Percentiles rank a stretch among this genome's conserved stretches.
Evolutionary conservation across 35 echinoderm and acorn worm species (phyloP).

Genomic region (Ophiothrix spiculata): DNA sequence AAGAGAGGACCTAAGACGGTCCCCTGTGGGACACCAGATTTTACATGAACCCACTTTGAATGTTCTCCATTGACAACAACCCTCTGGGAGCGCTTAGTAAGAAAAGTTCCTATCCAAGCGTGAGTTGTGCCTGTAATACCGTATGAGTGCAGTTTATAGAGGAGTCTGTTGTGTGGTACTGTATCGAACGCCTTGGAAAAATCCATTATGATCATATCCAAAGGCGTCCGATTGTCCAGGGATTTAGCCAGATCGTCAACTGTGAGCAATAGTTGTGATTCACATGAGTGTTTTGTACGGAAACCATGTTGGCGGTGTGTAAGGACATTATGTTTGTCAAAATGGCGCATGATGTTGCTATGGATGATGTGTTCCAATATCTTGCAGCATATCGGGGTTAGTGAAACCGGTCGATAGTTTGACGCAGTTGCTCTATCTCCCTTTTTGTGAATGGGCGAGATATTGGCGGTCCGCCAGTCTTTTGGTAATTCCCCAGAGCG

Average conservation of each 20-base stretch:
- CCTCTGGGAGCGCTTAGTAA: conserved; percentile 16
- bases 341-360: conserved; percentile 17
- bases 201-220: conserved; percentile 16
- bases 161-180: conserved; percentile 18
- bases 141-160: not conserved
- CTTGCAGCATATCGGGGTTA: conserved; percentile 23
- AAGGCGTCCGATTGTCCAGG: conserved; percentile 8
- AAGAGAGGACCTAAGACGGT: no score
- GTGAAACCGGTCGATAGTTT: conserved; percentile 26
- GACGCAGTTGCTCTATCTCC: not conserved
- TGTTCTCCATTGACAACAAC: conserved; percentile 34
- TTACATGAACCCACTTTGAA: no score
- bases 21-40: no score
- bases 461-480: conserved; percentile 28
- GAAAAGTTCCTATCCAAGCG: conserved; percentile 33
- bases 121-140: conserved; percentile 35
- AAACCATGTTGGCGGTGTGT: not conserved
- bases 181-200: conserved; percentile 25
- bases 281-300: not conserved
- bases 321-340: conserved; percentile 17
- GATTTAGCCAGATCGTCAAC: not conserved
- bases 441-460: conserved; percentile 26
- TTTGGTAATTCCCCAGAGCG: not conserved
- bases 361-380: conserved; percentile 24
- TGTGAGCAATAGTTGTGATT: not conserved